Base-by-base conservation (phyloP, 2,113 vertebrate species). In the Delphinapterus leucas region DNA sequence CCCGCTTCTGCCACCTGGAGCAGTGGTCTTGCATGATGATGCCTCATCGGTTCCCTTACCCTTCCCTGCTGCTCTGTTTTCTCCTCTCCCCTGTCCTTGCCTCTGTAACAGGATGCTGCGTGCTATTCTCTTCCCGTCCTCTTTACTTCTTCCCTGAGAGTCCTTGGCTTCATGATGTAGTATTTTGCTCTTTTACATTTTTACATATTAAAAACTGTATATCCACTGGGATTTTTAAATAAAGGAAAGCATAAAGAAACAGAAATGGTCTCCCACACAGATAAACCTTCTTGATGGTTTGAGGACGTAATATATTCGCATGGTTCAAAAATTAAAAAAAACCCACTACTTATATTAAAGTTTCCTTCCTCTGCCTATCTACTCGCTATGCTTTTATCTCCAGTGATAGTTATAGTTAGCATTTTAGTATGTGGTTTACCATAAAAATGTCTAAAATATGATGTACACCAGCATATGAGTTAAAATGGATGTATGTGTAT, bases 131-230 rank as follows among this genome's bases (percentile, higher is more conserved):
- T 38, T n/a, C 47, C 14, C 3, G 0, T 23, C 33, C 17, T n/a
- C 49, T 36, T 81, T 49, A 53, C 6, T 49, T 74, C 49, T 53
- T 58, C 8, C 44, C 12, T 25, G n/a, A 63, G 8, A n/a, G 23
- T 92, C 67, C 65, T 95, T 55, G 89, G 31, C 20, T 76, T 89
- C 38, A 61, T 76, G 49, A 63, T 70, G 26, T 8, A 63, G 23
- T 65, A 31, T 77, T 79, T 67, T 88, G 6, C 53, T 73, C n/a
- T 88, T 81, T 85, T 76, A 55, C n/a, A 58, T 65, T 67, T 96
- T 73, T n/a, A 61, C 63, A 15, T 77, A 31, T 88, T 85, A 68
- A 89, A 93, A 73, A 38, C 41, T 70, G 21, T 49, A 28, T 65
- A 8, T 31, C 68, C 67, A 20, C 38, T 25, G 47, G 38, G n/a